Percentiles rank a stretch among this genome's conserved stretches.
These are phyloP conservation scores for Leptinotarsa defecta DNA, from an alignment of 1,140 invertebrate genomes.

Conservation along the genomic window DNA sequence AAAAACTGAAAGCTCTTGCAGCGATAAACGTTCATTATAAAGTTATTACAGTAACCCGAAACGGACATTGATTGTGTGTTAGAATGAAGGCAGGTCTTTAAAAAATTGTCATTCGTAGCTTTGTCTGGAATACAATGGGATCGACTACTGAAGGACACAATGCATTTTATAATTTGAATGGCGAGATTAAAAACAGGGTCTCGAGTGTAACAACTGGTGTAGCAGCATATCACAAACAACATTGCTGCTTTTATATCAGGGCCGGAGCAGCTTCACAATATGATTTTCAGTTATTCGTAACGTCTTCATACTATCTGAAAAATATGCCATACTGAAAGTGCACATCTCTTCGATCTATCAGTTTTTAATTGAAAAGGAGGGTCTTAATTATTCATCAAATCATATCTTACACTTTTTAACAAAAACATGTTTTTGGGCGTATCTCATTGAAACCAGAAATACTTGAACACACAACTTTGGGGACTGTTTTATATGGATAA, in stretches of 20 bases:
- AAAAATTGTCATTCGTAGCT: constrained; percentile 22
- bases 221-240: constrained; percentile 23
- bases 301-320: too few relatives aligned
- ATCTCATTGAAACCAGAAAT: too few relatives aligned
- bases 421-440: too few relatives aligned
- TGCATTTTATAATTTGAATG: constrained; percentile 47
- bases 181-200: constrained; percentile 47
- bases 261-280: background rate
- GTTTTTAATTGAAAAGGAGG: too few relatives aligned
- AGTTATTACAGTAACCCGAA: constrained; percentile 23
- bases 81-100: background rate
- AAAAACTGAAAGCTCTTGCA: too few relatives aligned
- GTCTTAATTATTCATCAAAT: too few relatives aligned
- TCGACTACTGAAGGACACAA: constrained; percentile 36
- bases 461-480: too few relatives aligned
- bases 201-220: constrained; percentile 36
- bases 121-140: constrained; percentile 23
- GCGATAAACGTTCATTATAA: constrained; percentile 11
- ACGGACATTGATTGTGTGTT: constrained; percentile 22
- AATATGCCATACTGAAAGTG: too few relatives aligned
- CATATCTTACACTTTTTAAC: too few relatives aligned
- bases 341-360: too few relatives aligned
- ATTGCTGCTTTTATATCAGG: background rate
- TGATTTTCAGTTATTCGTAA: too few relatives aligned
- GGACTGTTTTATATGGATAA: too few relatives aligned